Evolutionary conservation across 2,888 invertebrate species (phyloP), one percentile per base, ranked within the genome.

Genomic region (Hydroisotoma schaefferi): DNA sequence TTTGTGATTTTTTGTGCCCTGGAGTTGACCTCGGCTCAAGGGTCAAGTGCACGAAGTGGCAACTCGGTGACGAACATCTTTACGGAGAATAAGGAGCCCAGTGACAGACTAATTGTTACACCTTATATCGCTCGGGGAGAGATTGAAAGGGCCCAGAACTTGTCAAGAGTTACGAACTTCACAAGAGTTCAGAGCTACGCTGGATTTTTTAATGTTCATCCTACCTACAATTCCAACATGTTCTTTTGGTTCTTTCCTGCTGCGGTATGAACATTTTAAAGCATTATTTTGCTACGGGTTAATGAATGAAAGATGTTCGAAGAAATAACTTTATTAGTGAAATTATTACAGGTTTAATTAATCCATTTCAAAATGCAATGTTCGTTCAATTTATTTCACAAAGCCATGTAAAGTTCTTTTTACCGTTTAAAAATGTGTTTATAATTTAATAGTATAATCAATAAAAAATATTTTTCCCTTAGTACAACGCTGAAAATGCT

Each of bases 121-220:
- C 87, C 87, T 0, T 81, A 83, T 57, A 82, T 91, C 29, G 84
- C 88, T 75, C 81, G 79, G 57, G 87, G 88, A 4, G 83, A 86
- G 73, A 82, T 87, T 56, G 80, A 84, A 1, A 82, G 84, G 73
- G 90, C 86, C 0, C 80, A 74, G 37, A 62, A 68, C 37, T 52
- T 67, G 28, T 59, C 69, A 1, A n/a, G 63, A 37, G 71, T 71
- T 4, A 65, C 51, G 22, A 67, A 71, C 51, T 63, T 71, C 25
- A 73, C 75, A 12, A 51, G 64, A 40, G 67, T 71, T 8, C 61
- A 61, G 22, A 70, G 70, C 56, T 71, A 70, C 59, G 38, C 65
- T 8, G 72, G 72, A 55, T 72, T 62, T 29, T 64, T 72, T 25
- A 72, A 65, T 53, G 72, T 69, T n/a, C 67, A 70, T 59, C 63